These are phyloP conservation scores for Chymomyza fuscimana DNA, from an alignment of 2,888 invertebrate genomes.

Conservation along the genomic window DNA sequence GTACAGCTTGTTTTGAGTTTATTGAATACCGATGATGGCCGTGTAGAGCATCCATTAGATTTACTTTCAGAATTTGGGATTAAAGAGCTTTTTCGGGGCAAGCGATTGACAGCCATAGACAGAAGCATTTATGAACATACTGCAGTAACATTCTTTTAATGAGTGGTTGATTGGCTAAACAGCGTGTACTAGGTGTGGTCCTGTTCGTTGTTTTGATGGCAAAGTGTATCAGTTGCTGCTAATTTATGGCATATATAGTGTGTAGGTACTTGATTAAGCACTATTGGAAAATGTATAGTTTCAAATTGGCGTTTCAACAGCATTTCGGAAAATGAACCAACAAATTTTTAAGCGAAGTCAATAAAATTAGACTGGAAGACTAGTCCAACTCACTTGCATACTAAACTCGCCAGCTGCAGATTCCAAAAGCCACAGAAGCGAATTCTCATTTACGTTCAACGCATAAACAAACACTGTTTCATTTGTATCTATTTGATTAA, in stretches of 20 bases:
- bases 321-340: too few relatives aligned
- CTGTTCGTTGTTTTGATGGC: not conserved
- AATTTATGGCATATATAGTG: too few relatives aligned
- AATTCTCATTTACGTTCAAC: constrained; percentile 49
- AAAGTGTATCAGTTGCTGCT: not conserved
- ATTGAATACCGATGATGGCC: constrained; percentile 71
- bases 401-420: not conserved
- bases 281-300: too few relatives aligned
- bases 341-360: too few relatives aligned
- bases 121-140: not conserved
- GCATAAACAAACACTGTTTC: constrained; percentile 76
- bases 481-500: constrained; percentile 80
- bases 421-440: constrained; percentile 45
- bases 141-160: not conserved
- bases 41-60: constrained; percentile 57
- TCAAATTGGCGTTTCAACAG: too few relatives aligned
- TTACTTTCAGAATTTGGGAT: not conserved
- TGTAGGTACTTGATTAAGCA: too few relatives aligned
- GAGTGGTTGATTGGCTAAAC: not conserved
- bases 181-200: not conserved
- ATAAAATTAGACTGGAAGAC: too few relatives aligned
- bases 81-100: not conserved
- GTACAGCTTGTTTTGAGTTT: constrained; percentile 75
- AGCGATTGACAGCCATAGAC: not conserved
- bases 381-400: too few relatives aligned